Evolutionary conservation across 2,797 vertebrate genomes (phyloP), one percentile per base, ranked within the genome.

Genomic region (Falco naumanni): DNA sequence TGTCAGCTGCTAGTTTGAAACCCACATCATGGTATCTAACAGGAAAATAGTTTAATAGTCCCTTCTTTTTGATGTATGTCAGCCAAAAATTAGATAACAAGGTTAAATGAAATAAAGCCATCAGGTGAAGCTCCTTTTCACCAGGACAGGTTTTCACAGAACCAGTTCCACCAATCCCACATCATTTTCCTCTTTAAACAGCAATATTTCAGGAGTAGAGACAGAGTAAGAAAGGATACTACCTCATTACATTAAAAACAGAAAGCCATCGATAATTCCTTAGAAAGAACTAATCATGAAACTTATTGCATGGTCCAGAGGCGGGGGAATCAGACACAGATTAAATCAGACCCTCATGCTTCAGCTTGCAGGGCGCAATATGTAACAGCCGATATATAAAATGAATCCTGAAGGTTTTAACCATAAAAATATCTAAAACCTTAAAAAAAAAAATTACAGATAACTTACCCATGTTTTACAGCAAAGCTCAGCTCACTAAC

Each of bases 401-500:
- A 59, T 2, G 13, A 64, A 63, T 18, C 20, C 33, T 74, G 17
- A 87, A 60, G 7, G 5, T 57, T 64, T 66, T 54, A 90, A 16
- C 20, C 16, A 87, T 28, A 16, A 82, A 87, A 61, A 25, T 9
- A 28, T 3, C 16, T 81, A 33, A 83, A 87, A 70, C 16, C 3
- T 15, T 39, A 39, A 39, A 11, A 41, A 59, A 33, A 22, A 11
- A 20, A 9, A 37, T 12, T 16, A 7, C 6, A 64, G 3, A 1
- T 60, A 59, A 34, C 13, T 53, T 59, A 1, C 2, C 20, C 33
- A 8, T 0, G 0, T 26, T 68, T 87, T 31, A 45, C 18, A 60
- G 5, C 26, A 93, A 61, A 39, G 39, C 39, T 39, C 39, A 89
- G 3, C 1, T 68, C 16, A 87, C 65, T 57, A 47, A 86, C 45